phyloP scores from a whole-genome alignment of 2,113 vertebrate genomes.

The Siniperca knerii region DNA sequence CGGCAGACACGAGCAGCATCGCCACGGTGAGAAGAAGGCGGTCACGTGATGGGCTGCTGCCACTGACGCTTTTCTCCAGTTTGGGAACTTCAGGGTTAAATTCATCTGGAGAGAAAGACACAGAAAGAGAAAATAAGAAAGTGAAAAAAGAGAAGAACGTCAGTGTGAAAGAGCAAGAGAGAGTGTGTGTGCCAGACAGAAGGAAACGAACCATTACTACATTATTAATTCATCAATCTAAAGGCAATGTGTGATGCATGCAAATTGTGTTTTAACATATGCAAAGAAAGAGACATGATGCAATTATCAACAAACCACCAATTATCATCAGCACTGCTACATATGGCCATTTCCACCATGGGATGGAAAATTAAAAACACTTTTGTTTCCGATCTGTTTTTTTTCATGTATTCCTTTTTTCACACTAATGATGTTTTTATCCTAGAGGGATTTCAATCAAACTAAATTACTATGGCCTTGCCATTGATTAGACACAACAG shows the following conservation, averaged over 20 bases:
- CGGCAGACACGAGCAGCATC: constrained; percentile 86
- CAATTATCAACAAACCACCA: constrained; percentile 74
- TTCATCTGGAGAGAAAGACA: constrained; percentile 84
- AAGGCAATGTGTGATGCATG: constrained; percentile 51
- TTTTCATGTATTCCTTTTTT: constrained; percentile 47
- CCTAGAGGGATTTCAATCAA: constrained; percentile 79
- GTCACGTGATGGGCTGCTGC: constrained; percentile 94
- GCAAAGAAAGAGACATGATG: constrained; percentile 60
- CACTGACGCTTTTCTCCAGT: constrained; percentile 97
- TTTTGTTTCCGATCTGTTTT: constrained; percentile 56
- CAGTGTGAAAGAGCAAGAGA: not conserved
- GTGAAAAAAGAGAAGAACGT: constrained; percentile 21
- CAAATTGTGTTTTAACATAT: constrained; percentile 61
- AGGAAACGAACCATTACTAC: constrained; percentile 63
- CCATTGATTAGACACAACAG: constrained; percentile 78
- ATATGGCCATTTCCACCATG: constrained; percentile 61
- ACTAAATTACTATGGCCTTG: constrained; percentile 68
- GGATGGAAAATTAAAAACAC: constrained; percentile 62
- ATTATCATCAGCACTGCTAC: constrained; percentile 71
- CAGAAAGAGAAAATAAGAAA: constrained; percentile 13
- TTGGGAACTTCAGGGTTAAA: constrained; percentile 95
- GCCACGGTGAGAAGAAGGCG: constrained; percentile 92
- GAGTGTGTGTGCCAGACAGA: constrained; percentile 33
- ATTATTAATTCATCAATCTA: constrained; percentile 74
- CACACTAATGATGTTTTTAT: constrained; percentile 76